Evolutionary conservation across 2,113 vertebrate species (phyloP), one percentile per base, ranked within the genome.

Genomic region (Telmatochromis sp.): DNA sequence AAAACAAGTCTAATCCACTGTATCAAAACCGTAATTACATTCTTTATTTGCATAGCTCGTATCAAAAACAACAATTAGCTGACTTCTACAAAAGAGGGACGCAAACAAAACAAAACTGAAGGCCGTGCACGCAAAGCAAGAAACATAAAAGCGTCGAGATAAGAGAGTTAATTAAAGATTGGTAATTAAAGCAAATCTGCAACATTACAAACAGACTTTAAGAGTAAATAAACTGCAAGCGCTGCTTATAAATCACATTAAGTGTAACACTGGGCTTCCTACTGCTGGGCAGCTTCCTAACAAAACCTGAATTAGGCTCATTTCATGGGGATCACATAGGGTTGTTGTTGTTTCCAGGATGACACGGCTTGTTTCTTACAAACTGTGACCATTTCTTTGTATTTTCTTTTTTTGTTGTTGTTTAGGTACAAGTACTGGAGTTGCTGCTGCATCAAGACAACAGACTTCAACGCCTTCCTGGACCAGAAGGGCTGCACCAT

Each of bases 371-470:
- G 40, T 75, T 75, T 80, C 31, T 23, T 50, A 47, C 21, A 19
- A 78, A 47, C 53, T 53, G 31, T 37, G 21, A 40, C 40, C 6
- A 1, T 71, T 19, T 78, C 21, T 80, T 55, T 12, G 40, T 10
- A 45, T 45, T 53, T 19, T 35, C 47, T 9, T 47, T 75, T 73
- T 31, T 37, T 42, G 2, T 19, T 79, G n/a, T 26, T 35, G 31
- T 84, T 19, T 71, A 99, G 99, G 60, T 98, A 98, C 92, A 99
- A 99, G 89, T 99, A 97, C 94, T 99, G 99, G 98, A 98, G 97
- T 94, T 99, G 99, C 95, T 99, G 98, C 86, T 94, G 96, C 63
- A 96, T 98, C 84, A 97, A 96, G 94, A 99, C 98, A 1, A 96
- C 93, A 0, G 98, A 99, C 86, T 99, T 99, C 93, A 97, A 97